Conservation (phyloP, 2,797 vertebrate species). For the Gorsachius magnificus region DNA sequence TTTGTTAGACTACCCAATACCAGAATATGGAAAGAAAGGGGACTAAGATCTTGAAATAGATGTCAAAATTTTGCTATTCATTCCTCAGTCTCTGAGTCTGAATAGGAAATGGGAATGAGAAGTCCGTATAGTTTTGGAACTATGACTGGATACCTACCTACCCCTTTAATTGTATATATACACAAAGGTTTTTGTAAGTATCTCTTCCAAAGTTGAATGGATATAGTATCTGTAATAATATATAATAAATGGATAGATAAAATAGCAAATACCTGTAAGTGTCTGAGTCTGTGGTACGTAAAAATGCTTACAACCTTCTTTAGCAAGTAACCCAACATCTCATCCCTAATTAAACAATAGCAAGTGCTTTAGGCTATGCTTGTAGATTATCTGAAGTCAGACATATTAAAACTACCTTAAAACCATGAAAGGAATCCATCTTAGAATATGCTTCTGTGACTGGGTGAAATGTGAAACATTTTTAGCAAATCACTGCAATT, state of each 20-base stretch:
- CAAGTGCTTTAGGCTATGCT: neutral
- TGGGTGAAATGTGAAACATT: neutral
- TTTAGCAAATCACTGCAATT: neutral
- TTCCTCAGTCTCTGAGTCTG: neutral
- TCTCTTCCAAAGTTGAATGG: neutral
- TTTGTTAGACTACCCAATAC: neutral
- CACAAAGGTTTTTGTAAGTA: neutral
- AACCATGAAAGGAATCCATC: neutral
- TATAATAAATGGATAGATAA: neutral
- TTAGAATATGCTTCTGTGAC: neutral
- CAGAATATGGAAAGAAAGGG: neutral
- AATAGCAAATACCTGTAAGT: neutral
- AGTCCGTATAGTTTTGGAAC: neutral
- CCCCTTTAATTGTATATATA: neutral
- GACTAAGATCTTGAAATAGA: neutral
- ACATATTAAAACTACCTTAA: neutral
- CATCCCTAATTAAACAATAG: neutral
- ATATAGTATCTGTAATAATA: neutral
- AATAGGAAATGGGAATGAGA: neutral
- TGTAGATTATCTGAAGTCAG: neutral
- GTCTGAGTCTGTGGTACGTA: neutral
- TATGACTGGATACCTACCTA: neutral
- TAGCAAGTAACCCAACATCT: neutral
- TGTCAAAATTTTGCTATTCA: neutral
- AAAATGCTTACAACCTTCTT: neutral